Evolutionary conservation across 2,113 vertebrate genomes (phyloP).

Genomic region (Xiphophorus maculatus): DNA sequence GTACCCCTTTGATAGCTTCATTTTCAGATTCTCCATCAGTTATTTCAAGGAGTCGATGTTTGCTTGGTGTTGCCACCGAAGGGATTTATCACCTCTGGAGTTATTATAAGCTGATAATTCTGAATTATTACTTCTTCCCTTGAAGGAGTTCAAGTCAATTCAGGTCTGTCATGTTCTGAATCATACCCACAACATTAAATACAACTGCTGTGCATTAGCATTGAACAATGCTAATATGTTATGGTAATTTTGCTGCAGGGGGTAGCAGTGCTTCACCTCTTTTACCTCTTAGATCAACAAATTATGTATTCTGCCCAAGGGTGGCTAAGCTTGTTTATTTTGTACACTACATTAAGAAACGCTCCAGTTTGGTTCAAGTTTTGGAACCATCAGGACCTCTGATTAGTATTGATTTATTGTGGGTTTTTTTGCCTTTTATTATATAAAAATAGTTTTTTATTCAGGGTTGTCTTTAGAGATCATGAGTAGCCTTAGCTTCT

Average conservation of each 20-base stretch:
- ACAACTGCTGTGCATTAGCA: background rate
- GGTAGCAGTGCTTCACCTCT: slow-evolving; percentile 8
- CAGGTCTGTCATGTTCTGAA: background rate
- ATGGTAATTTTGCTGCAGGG: slow-evolving; percentile 1
- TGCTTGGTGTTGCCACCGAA: slow-evolving; percentile 4
- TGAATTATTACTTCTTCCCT: slow-evolving; percentile 7
- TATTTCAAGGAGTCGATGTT: slow-evolving; percentile 7
- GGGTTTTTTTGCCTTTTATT: slow-evolving; percentile 33
- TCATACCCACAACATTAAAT: background rate
- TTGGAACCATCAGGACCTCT: slow-evolving; percentile 15
- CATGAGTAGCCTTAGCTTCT: slow-evolving; percentile 29
- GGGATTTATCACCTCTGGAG: slow-evolving; percentile 8
- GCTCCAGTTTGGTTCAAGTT: slow-evolving; percentile 7
- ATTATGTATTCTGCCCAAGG: background rate
- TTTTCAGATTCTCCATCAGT: slow-evolving; percentile 27
- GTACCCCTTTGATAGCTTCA: slow-evolving; percentile 18
- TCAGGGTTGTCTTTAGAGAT: slow-evolving; percentile 5
- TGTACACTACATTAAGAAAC: slow-evolving; percentile 1
- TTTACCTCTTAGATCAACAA: slow-evolving; percentile 7
- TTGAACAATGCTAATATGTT: slow-evolving; percentile 6
- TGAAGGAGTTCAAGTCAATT: background rate
- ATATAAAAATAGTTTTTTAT: background rate
- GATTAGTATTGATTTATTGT: slow-evolving; percentile 27
- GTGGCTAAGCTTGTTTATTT: slow-evolving; percentile 12
- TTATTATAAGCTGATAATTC: slow-evolving; percentile 14